Conservation (phyloP, 2,113 vertebrate genomes). For the Pelmatolapia mariae region DNA sequence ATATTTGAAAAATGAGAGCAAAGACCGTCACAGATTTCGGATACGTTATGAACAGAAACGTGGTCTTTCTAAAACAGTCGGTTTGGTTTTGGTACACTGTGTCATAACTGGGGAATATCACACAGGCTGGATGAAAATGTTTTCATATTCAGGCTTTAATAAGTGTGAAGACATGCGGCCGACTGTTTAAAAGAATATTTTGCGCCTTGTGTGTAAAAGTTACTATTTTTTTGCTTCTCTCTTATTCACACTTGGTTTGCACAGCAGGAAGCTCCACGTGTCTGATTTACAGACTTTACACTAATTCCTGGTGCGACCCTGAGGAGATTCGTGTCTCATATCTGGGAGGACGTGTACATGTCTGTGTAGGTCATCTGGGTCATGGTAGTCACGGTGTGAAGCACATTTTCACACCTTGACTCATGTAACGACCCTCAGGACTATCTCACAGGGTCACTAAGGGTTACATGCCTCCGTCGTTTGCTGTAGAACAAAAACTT, state of each 20-base stretch:
- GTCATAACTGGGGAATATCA: neutral
- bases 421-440: neutral
- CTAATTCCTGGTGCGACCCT: neutral
- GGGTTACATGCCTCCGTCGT: neutral
- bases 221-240: fast-evolving
- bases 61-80: neutral
- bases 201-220: fast-evolving
- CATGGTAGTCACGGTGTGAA: fast-evolving
- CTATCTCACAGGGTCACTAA: neutral
- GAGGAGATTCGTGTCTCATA: fast-evolving
- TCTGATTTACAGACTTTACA: neutral
- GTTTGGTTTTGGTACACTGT: fast-evolving
- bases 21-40: neutral
- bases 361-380: neutral
- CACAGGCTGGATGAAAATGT: neutral
- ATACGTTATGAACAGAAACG: fast-evolving
- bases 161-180: fast-evolving
- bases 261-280: neutral
- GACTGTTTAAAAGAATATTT: neutral
- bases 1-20: neutral
- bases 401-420: neutral
- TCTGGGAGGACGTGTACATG: neutral
- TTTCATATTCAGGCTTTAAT: neutral
- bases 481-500: neutral
- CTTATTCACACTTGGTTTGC: neutral